phyloP scores from a whole-genome alignment of 2,113 vertebrate species.

The Aegypius monachus region DNA sequence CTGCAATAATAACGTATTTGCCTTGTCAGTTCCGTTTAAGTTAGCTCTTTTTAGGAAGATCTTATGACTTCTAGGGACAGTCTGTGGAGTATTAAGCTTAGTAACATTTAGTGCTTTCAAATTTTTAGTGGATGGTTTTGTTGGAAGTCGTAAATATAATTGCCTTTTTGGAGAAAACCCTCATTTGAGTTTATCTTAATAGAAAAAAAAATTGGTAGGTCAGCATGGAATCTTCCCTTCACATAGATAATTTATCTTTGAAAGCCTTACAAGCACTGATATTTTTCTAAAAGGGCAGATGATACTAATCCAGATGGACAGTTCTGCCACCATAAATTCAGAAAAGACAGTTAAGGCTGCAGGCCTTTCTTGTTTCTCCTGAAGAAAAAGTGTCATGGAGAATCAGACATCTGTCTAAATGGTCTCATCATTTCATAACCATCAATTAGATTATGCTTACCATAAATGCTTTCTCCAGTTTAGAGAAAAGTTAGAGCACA shows the following conservation, averaged over 20 bases:
- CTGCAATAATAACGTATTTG: neutral
- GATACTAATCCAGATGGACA: constrained; percentile 40
- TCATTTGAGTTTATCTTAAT: neutral
- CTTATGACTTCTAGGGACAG: neutral
- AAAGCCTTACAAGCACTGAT: neutral
- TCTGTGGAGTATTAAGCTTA: neutral
- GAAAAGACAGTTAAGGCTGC: neutral
- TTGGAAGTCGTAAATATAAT: neutral
- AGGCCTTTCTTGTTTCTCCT: constrained; percentile 19
- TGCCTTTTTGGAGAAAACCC: neutral
- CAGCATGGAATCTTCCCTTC: neutral
- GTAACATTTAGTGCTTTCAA: neutral
- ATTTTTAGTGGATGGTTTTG: neutral
- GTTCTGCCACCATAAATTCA: constrained; percentile 50
- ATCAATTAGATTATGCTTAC: neutral
- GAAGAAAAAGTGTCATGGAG: constrained; percentile 6
- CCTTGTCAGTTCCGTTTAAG: neutral
- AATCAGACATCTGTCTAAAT: constrained; percentile 30
- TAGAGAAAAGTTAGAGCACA: neutral
- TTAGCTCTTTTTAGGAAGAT: neutral
- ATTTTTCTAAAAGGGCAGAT: constrained; percentile 8
- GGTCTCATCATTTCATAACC: neutral
- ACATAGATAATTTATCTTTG: constrained; percentile 21
- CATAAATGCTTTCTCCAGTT: neutral
- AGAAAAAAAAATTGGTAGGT: neutral